These are phyloP conservation scores for Gallinago solitaria DNA, from an alignment of 2,797 vertebrate species.

Conservation along the genomic window DNA sequence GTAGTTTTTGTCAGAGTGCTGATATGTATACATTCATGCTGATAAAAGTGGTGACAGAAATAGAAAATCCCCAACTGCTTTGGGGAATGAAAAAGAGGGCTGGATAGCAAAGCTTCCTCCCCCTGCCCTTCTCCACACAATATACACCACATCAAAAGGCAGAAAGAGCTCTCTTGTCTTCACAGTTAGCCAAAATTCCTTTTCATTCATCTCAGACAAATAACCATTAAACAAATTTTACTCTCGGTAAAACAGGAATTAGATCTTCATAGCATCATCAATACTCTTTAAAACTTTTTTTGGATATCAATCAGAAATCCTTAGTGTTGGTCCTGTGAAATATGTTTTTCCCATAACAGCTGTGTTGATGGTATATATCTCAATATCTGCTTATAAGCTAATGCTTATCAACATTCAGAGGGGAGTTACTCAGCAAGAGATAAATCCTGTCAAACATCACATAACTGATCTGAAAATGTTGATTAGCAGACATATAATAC, in stretches of 20 bases:
- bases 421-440: slow-evolving; percentile 65
- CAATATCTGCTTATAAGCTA: slow-evolving; percentile 64
- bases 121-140: not conserved
- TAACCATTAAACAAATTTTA: slow-evolving; percentile 36
- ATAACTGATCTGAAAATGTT: slow-evolving; percentile 67
- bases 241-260: not conserved
- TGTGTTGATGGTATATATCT: slow-evolving; percentile 71
- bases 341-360: slow-evolving; percentile 57
- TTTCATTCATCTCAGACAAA: slow-evolving; percentile 51
- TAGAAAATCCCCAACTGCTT: slow-evolving; percentile 58
- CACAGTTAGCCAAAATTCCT: slow-evolving; percentile 8
- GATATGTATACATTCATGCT: slow-evolving; percentile 46
- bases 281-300: not conserved
- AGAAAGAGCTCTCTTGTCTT: slow-evolving; percentile 47
- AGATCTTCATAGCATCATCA: slow-evolving; percentile 11
- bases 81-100: slow-evolving; percentile 40
- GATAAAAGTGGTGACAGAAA: slow-evolving; percentile 71
- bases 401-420: slow-evolving; percentile 64
- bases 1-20: slow-evolving; percentile 21
- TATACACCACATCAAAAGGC: slow-evolving; percentile 39
- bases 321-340: slow-evolving; percentile 57
- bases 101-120: not conserved
- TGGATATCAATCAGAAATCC: slow-evolving; percentile 55
- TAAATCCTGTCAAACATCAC: slow-evolving; percentile 68
- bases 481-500: slow-evolving; percentile 55